A percentile compares a stretch with the other conserved stretches of the same genome.
Conservation (phyloP, 30 jellyfish, hydroid and myxozoan genomes). For the Hydractinia symbiolongicarpus region DNA sequence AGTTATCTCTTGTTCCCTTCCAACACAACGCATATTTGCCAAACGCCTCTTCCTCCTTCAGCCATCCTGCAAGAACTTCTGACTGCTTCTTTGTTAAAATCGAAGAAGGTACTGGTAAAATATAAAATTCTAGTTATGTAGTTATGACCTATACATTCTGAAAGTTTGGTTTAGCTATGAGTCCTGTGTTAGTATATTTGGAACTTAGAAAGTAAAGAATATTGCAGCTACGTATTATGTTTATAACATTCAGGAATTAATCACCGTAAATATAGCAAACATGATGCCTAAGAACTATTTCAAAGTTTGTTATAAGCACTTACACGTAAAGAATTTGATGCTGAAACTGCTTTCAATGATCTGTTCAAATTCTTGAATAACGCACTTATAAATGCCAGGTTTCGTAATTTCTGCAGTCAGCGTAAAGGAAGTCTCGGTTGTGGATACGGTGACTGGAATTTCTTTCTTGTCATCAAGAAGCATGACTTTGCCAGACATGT, state of each 20-base stretch:
- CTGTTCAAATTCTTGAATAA: neutral
- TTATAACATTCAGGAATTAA: no score
- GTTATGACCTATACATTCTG: no score
- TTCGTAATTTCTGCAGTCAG: neutral
- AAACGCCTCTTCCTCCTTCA: slow-evolving; percentile 4
- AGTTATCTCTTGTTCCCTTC: neutral
- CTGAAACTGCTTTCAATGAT: neutral
- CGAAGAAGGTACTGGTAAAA: neutral
- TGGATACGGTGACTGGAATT: neutral
- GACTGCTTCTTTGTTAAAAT: neutral
- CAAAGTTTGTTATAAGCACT: neutral
- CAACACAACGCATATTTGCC: slow-evolving; percentile 8
- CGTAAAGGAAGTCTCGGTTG: neutral
- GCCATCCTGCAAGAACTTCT: neutral
- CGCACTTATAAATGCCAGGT: slow-evolving; percentile 4
- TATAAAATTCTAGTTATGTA: no score
- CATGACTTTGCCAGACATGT: slow-evolving; percentile 13
- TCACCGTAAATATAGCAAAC: no score
- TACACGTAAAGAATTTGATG: neutral
- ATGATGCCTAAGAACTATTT: no score
- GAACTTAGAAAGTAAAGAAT: no score
- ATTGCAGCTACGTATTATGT: no score
- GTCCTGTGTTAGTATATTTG: no score
- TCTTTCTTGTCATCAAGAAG: neutral
- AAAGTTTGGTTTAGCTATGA: no score